phyloP scores from a whole-genome alignment of 2,888 invertebrate genomes.

The Melipona bicolor region DNA sequence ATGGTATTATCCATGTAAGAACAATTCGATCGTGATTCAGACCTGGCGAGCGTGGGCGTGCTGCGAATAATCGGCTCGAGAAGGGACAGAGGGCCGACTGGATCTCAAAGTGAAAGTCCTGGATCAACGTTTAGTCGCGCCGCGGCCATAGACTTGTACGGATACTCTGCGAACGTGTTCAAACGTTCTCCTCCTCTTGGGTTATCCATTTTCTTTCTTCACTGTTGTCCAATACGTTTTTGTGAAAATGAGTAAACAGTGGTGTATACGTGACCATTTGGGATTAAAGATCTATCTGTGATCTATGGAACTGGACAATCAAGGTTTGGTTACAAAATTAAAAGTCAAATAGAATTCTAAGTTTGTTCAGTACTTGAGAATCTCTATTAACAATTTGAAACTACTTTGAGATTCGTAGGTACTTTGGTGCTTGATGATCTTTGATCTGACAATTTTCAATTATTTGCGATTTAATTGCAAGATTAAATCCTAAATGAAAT shows the following conservation, averaged over 20 bases:
- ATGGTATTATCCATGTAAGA: constrained; percentile 31
- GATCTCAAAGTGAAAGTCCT: constrained; percentile 70
- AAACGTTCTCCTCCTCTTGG: neutral
- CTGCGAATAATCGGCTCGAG: constrained; percentile 55
- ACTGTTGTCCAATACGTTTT: neutral
- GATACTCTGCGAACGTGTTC: neutral
- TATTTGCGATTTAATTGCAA: constrained; percentile 15
- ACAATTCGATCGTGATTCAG: constrained; percentile 63
- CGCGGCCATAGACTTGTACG: constrained; percentile 43
- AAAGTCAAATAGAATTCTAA: neutral
- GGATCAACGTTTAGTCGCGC: constrained; percentile 57
- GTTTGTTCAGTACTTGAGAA: neutral
- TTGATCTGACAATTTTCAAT: neutral
- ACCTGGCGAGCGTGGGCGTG: constrained; percentile 65
- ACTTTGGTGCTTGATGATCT: no score
- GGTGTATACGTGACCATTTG: constrained; percentile 31
- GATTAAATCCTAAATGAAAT: neutral
- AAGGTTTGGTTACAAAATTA: constrained; percentile 25
- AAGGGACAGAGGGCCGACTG: constrained; percentile 56
- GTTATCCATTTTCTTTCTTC: neutral
- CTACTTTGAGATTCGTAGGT: neutral
- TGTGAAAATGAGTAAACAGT: constrained; percentile 20
- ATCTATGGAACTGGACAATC: constrained; percentile 8
- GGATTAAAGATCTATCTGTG: constrained; percentile 34
- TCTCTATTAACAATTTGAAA: neutral